phyloP scores from a whole-genome alignment of 2,113 vertebrate genomes.

The Leucopsar rothschildi region DNA sequence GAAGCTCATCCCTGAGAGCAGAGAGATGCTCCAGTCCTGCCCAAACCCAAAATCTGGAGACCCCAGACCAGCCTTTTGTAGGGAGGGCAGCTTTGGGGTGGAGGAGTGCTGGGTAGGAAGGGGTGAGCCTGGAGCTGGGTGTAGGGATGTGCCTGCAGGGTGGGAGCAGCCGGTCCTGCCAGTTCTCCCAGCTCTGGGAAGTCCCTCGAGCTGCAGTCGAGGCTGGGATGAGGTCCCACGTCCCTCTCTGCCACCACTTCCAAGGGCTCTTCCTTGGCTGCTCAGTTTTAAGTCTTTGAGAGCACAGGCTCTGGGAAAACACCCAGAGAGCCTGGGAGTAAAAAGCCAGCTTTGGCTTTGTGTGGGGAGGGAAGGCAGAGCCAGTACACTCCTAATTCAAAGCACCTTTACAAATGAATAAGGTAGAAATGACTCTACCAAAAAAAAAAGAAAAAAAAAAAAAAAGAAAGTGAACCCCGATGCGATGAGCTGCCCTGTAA shows the following conservation, averaged over 20 bases:
- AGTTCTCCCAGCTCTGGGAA: neutral
- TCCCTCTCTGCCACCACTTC: neutral
- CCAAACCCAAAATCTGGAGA: neutral
- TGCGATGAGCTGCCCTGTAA: neutral
- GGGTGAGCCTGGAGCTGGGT: neutral
- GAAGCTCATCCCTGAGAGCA: neutral
- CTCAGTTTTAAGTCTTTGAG: neutral
- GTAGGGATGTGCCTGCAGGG: neutral
- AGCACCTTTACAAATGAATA: neutral
- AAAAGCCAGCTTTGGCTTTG: neutral
- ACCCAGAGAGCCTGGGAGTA: neutral
- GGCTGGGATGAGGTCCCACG: neutral
- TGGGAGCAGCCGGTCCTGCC: conserved; percentile 31
- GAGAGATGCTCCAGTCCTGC: neutral
- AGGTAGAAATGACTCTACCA: neutral
- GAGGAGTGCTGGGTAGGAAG: neutral
- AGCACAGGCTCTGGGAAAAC: neutral
- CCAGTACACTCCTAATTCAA: neutral
- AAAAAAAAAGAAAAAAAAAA: fast-evolving
- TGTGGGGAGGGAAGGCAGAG: neutral
- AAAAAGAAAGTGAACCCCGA: fast-evolving
- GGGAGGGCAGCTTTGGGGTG: neutral
- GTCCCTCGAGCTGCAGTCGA: neutral
- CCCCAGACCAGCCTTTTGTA: neutral
- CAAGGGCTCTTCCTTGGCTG: neutral